A percentile compares a stretch with the other conserved stretches of the same genome.
These are phyloP conservation scores for Prionchulus punctatus DNA, from an alignment of 2,888 invertebrate species.

Conservation along the genomic window DNA sequence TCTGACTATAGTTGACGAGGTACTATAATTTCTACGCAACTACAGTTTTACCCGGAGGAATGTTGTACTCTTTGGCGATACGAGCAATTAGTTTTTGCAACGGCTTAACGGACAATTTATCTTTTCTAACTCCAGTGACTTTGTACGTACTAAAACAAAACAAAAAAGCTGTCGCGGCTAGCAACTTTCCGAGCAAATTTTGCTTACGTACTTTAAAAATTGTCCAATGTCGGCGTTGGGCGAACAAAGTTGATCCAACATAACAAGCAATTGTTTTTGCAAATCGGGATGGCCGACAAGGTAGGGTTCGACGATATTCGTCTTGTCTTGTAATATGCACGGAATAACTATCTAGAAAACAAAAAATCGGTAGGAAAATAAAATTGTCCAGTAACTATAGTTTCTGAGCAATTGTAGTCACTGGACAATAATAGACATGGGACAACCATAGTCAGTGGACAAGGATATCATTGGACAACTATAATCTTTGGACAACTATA, in stretches of 20 bases:
- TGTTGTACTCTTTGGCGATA: not conserved
- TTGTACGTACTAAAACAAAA: conserved; percentile 4
- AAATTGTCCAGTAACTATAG: too few relatives aligned
- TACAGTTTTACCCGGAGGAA: conserved; percentile 5
- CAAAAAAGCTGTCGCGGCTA: not conserved
- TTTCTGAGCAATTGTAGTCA: too few relatives aligned
- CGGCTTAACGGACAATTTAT: conserved; percentile 5
- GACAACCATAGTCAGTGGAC: too few relatives aligned
- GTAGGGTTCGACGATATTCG: conserved; percentile 7
- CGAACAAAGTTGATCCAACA: not conserved
- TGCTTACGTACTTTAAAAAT: conserved; percentile 6
- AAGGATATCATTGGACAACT: too few relatives aligned
- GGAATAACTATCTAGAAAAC: conserved; percentile 7
- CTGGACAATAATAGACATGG: too few relatives aligned
- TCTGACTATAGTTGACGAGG: too few relatives aligned
- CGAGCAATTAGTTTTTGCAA: conserved; percentile 6
- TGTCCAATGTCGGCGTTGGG: not conserved
- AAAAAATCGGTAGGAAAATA: too few relatives aligned
- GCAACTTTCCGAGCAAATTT: too few relatives aligned
- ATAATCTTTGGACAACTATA: too few relatives aligned
- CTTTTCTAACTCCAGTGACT: not conserved
- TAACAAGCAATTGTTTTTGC: not conserved
- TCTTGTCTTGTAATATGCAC: conserved; percentile 7
- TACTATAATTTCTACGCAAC: too few relatives aligned
- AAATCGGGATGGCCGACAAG: not conserved